Evolutionary conservation across 23 tunicate species (phyloP), one percentile per base, ranked within the genome.

Genomic region (Corella eumyota): DNA sequence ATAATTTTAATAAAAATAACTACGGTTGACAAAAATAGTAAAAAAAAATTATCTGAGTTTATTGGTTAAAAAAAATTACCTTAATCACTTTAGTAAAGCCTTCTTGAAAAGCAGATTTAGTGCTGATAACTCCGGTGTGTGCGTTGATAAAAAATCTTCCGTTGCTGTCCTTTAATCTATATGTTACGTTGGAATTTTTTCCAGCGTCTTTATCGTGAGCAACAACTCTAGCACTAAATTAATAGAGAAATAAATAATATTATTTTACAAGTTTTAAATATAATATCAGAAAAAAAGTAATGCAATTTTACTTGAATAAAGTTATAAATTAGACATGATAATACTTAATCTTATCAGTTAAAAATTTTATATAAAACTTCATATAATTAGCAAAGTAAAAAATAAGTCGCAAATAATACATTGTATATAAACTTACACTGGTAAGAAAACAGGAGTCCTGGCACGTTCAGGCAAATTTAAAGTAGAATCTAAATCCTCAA

Each of bases 151-250:
- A 25, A 36, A 77, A 77, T 7, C 56, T 31, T 15, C 56, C 30
- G 4, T 60, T 32, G 23, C 24, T 6, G 38, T 65, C 33, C 54
- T 55, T 29, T 32, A 77, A 21, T 27, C 21, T 36, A 45, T 77
- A 77, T 25, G 36, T 46, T 27, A 77, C 52, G 54, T 64, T 56
- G 38, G 68, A 69, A 46, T 47, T 50, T 1, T 22, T 29, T 1
- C 75, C 85, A 22, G 48, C 34, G 57, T 77, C 85, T 2, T 6
- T 21, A 68, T 77, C 85, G 36, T 45, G 30, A 0, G 85, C 85
- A 28, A 75, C 64, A 7, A 75, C 73, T 23, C 67, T 66, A 7
- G 82, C 54, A 15, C 82, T 75, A 30, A 45, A 64, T 54, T 33
- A 5, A 37, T 58, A n/a, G 17, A 25, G 57, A n/a, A 5, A n/a